Evolutionary conservation across 1,140 invertebrate genomes (phyloP).

Genomic region (Pissodes strobi): DNA sequence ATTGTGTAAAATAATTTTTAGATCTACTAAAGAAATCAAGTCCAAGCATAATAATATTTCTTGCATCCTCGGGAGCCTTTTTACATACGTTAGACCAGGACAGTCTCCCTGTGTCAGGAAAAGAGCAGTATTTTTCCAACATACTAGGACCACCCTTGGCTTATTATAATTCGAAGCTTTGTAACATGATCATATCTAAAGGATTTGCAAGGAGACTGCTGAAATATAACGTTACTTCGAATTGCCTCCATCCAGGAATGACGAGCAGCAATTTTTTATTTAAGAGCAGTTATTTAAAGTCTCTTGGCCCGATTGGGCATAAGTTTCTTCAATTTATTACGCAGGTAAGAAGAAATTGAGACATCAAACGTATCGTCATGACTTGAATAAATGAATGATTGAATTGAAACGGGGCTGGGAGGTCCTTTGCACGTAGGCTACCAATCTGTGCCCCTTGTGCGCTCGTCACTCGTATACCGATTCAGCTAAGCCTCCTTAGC

Average conservation of each 20-base stretch:
- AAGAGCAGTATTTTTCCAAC: conserved; percentile 16
- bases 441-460: too few relatives aligned
- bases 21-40: conserved; percentile 52
- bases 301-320: background rate
- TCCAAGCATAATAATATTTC: conserved; percentile 46
- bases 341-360: conserved; percentile 19
- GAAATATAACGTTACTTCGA: conserved; percentile 54
- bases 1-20: conserved; percentile 21
- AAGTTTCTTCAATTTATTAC: conserved; percentile 17
- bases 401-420: too few relatives aligned
- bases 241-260: conserved; percentile 60
- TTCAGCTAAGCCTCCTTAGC: too few relatives aligned
- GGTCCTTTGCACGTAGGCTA: too few relatives aligned
- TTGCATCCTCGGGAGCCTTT: conserved; percentile 42
- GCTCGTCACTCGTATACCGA: too few relatives aligned
- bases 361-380: too few relatives aligned
- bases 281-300: conserved; percentile 6
- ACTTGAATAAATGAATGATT: too few relatives aligned
- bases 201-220: conserved; percentile 44
- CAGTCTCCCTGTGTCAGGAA: conserved; percentile 27
- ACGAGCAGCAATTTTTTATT: conserved; percentile 32
- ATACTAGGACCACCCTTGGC: conserved; percentile 27
- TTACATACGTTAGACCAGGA: conserved; percentile 32
- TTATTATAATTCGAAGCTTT: conserved; percentile 52
- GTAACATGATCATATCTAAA: conserved; percentile 47